Evolutionary conservation across 2,888 invertebrate genomes (phyloP), one percentile per base, ranked within the genome.

Genomic region (Hemithea aestivaria): DNA sequence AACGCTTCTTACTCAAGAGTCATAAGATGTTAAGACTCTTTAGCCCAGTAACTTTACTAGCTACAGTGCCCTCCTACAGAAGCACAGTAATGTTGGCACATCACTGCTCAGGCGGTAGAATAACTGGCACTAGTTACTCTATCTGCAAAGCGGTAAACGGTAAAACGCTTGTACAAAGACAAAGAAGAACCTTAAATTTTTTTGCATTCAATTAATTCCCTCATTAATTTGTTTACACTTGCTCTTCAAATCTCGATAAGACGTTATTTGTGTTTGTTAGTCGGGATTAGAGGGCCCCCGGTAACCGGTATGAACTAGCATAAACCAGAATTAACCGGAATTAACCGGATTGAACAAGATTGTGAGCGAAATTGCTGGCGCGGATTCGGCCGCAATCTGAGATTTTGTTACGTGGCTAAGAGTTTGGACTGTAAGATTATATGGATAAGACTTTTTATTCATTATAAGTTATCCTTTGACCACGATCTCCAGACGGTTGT

Each of bases 261-360:
- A 47, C 44, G 48, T 48, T 48, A 53, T 48, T 53, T 48, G 52
- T 53, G 34, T 45, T 47, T 47, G 48, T 46, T 42, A 50, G 45
- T 45, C 44, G 44, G 36, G 24, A 33, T 33, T 33, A 25, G 34
- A 9, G 23, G 37, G 24, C 28, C 27, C 31, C 31, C 36, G 40
- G 27, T 16, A 16, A 23, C 35, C 44, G 35, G 45, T 56, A 53
- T 52, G 48, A 54, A 56, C 56, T 51, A 48, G 48, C 54, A 48
- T 55, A 50, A 50, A 42, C 50, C 32, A 43, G 50, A 53, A 56
- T 53, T 61, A 68, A 63, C 58, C 34, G 53, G 67, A 60, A 66
- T 66, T 62, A 66, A 60, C 56, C 39, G 56, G 62, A 62, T 66
- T 56, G 56, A 56, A 60, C 62, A 57, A 60, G 69, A 62, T 61